Conservation (phyloP, 2,888 invertebrate genomes). For the Malacosoma neustria region DNA sequence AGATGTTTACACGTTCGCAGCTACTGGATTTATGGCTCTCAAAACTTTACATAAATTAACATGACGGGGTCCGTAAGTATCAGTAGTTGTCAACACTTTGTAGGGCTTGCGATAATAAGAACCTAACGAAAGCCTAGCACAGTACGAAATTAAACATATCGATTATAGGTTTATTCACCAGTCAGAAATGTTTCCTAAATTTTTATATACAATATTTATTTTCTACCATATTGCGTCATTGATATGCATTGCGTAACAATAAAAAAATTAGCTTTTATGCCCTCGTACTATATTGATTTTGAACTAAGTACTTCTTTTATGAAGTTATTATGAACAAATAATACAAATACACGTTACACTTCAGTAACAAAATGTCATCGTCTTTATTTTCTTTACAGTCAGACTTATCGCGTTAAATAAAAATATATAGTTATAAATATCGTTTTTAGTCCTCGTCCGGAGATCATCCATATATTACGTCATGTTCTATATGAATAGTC, state of each 20-base stretch:
- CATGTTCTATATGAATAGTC: no score
- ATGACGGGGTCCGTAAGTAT: constrained; percentile 62
- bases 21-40: no score
- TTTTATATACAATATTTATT: constrained; percentile 73
- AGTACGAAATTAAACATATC: constrained; percentile 67
- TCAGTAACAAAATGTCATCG: constrained; percentile 58
- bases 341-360: constrained; percentile 56
- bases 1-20: no score
- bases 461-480: constrained; percentile 6
- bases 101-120: constrained; percentile 65
- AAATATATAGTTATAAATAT: constrained; percentile 71
- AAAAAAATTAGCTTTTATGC: constrained; percentile 71
- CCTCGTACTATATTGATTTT: constrained; percentile 40
- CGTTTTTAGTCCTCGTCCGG: constrained; percentile 40
- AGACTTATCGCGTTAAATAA: constrained; percentile 73
- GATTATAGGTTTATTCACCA: constrained; percentile 64
- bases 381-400: constrained; percentile 59
- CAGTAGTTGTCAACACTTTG: constrained; percentile 64
- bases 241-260: constrained; percentile 76
- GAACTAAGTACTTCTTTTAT: constrained; percentile 62
- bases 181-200: constrained; percentile 65
- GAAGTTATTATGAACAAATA: constrained; percentile 64
- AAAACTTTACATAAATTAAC: no score
- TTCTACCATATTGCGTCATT: constrained; percentile 74
- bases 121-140: constrained; percentile 67